Percentiles rank a stretch among this genome's conserved stretches.
phyloP scores from a whole-genome alignment of 1,140 invertebrate genomes.

The Drosophila truncata region DNA sequence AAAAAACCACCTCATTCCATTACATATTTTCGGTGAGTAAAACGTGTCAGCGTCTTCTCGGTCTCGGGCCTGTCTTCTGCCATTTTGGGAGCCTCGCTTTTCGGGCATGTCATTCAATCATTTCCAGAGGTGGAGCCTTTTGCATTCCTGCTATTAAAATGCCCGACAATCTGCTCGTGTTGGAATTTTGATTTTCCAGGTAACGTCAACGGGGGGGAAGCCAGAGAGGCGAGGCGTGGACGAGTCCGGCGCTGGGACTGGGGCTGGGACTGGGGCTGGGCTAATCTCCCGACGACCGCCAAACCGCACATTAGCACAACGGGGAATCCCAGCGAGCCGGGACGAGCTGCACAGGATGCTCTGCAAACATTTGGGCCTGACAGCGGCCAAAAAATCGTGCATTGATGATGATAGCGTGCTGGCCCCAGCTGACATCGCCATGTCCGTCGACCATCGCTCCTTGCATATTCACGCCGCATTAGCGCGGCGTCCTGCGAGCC shows the following conservation, averaged over 20 bases:
- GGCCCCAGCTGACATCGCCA: conserved; percentile 25
- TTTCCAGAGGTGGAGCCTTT: conserved; percentile 66
- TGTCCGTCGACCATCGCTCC: conserved; percentile 35
- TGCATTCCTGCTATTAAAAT: conserved; percentile 80
- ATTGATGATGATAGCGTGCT: conserved; percentile 77
- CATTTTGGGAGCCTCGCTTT: neutral
- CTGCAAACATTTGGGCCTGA: conserved; percentile 60
- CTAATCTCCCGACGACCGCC: conserved; percentile 72
- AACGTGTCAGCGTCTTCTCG: conserved; percentile 43
- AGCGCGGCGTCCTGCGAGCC: conserved; percentile 53
- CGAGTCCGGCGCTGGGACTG: neutral
- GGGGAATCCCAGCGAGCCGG: conserved; percentile 27
- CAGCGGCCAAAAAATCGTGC: conserved; percentile 67
- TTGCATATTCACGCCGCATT: conserved; percentile 82
- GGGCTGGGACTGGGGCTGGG: conserved; percentile 45
- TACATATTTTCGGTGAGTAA: conserved; percentile 64
- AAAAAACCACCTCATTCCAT: conserved; percentile 37
- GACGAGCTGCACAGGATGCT: conserved; percentile 8
- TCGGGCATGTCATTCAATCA: conserved; percentile 72
- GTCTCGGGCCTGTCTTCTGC: conserved; percentile 1
- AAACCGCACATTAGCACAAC: conserved; percentile 79
- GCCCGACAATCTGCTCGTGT: conserved; percentile 78
- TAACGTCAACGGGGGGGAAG: conserved; percentile 40
- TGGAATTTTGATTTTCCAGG: conserved; percentile 80
- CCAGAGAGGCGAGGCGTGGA: neutral